Conservation (phyloP, 2,888 invertebrate genomes). For the Seira musarum region DNA sequence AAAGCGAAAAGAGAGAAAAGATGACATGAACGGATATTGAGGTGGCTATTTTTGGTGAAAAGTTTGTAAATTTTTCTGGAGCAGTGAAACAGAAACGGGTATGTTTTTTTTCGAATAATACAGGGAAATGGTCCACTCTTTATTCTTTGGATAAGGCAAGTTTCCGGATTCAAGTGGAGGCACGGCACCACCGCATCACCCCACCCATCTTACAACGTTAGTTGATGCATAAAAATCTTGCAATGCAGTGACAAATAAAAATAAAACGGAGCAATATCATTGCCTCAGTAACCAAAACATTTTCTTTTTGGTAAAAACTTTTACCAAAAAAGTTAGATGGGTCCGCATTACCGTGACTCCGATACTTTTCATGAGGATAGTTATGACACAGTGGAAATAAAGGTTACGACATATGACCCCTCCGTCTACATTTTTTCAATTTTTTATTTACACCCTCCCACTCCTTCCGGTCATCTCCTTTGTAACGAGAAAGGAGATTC, state of each 20-base stretch:
- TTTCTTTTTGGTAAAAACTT: not conserved
- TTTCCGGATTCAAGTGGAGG: not conserved
- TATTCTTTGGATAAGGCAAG: not conserved
- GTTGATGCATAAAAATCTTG: not conserved
- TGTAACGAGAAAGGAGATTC: constrained; percentile 44
- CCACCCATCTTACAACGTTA: no score
- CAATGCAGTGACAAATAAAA: not conserved
- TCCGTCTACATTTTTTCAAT: constrained; percentile 53
- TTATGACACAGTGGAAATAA: constrained; percentile 47
- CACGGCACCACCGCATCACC: not conserved
- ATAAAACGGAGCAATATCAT: no score
- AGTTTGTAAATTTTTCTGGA: constrained; percentile 43
- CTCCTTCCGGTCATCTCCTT: constrained; percentile 54
- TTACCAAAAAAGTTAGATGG: not conserved
- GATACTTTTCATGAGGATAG: constrained; percentile 37
- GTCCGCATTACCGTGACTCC: not conserved
- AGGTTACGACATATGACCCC: constrained; percentile 55
- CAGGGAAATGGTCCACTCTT: not conserved
- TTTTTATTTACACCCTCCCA: constrained; percentile 55
- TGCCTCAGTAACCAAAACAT: no score
- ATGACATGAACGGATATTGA: constrained; percentile 53
- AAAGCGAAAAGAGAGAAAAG: constrained; percentile 40
- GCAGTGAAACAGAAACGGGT: constrained; percentile 26
- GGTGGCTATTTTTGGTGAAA: constrained; percentile 48
- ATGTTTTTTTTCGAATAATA: constrained; percentile 21